Evolutionary conservation across 1,140 invertebrate species (phyloP), one percentile per base, ranked within the genome.

Genomic region (Holcopasites calliopsidis): DNA sequence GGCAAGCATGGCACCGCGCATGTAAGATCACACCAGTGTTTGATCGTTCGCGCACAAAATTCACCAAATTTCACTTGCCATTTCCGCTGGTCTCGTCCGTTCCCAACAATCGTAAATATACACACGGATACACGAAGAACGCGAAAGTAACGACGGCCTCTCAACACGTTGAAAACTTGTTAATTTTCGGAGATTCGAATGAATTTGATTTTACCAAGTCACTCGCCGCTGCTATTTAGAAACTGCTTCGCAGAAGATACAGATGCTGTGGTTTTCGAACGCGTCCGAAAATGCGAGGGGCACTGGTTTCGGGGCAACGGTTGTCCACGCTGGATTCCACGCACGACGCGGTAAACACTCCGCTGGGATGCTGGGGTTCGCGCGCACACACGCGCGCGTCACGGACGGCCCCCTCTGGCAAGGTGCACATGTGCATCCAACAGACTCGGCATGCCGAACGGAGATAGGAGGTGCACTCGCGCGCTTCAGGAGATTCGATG

Each of bases 261-360:
- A n/a, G n/a, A n/a, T 10, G 26, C 35, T 44, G 21, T 8, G 16
- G 13, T 73, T 66, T 72, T 54, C 28, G 49, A 55, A 73, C 18
- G 21, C 49, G 49, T 52, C 50, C 50, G 3, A 64, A 55, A 62
- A 71, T 23, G 38, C 26, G 6, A 33, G 4, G 18, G 13, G 35
- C 40, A 65, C 61, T 55, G 71, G 38, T 52, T 57, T 33, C 26
- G 16, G 50, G 47, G 31, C 61, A 57, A 66, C 71, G 71, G 62
- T 74, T 35, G 57, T 35, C 57, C 71, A 5, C 49, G 13, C 7
- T 66, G 11, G 61, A 31, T 44, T 77, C 75, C 77, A 70, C 68
- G 66, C 75, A 77, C 77, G 76, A 84, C 66, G 68, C 81, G 61
- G 76, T 81, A 86, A 86, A 80, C 65, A 79, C 70, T 52, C n/a